Percentiles rank a stretch among this genome's conserved stretches.
Conservation (phyloP, 2,797 vertebrate genomes). For the Glyptemys insculpta region DNA sequence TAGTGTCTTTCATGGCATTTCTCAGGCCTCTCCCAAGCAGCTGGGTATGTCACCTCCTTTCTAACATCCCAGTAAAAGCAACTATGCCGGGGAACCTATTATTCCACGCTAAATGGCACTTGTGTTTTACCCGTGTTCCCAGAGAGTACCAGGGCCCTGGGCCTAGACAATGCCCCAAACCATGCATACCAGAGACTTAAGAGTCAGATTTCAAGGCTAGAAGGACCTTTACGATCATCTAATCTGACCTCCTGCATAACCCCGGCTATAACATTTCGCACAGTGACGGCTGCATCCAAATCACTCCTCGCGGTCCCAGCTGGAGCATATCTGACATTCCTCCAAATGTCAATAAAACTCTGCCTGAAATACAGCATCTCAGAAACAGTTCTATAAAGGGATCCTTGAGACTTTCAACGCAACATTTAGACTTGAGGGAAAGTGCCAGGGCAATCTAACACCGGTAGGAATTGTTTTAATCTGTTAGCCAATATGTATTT, state of each 20-base stretch:
- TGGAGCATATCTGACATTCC: not conserved
- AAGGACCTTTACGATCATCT: not conserved
- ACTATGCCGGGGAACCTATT: not conserved
- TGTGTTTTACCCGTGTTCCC: not conserved
- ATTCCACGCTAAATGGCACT: not conserved
- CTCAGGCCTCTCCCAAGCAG: not conserved
- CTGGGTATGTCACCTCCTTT: not conserved
- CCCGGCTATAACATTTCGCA: not conserved
- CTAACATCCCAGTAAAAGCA: not conserved
- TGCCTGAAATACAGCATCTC: not conserved
- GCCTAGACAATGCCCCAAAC: not conserved
- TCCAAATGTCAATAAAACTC: not conserved
- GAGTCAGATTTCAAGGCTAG: not conserved
- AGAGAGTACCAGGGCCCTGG: not conserved
- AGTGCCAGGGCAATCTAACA: not conserved
- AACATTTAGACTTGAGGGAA: not conserved
- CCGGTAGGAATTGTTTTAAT: not conserved
- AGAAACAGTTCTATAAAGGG: not conserved
- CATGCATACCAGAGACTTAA: not conserved
- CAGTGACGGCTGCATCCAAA: not conserved
- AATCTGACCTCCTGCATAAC: not conserved
- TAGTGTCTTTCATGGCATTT: not conserved
- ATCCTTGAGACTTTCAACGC: not conserved
- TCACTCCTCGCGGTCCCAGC: not conserved
- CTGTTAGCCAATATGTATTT: not conserved